phyloP scores from a whole-genome alignment of 2,888 invertebrate species.

The Heliconius erato region DNA sequence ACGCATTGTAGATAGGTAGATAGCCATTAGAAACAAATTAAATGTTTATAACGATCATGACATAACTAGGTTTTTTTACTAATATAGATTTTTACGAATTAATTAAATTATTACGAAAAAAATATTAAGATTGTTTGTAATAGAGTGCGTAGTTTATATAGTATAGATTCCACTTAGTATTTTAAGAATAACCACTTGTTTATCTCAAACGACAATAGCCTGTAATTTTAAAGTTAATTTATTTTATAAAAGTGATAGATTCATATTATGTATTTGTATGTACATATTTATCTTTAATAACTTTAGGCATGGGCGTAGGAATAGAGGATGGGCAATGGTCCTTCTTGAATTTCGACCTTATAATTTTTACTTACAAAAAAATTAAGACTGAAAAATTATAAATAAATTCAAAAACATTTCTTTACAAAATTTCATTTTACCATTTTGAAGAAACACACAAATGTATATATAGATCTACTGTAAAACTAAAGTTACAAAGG shows the following conservation, averaged over 20 bases:
- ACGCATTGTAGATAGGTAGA: constrained; percentile 24
- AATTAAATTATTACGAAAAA: constrained; percentile 4
- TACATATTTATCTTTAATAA: background rate
- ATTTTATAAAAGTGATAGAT: constrained; percentile 14
- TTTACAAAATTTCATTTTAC: too few relatives aligned
- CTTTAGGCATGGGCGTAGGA: too few relatives aligned
- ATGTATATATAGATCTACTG: too few relatives aligned
- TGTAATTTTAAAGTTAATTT: constrained; percentile 14
- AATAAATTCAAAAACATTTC: too few relatives aligned
- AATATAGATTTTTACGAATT: constrained; percentile 13
- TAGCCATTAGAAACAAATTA: constrained; percentile 42
- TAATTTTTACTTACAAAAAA: too few relatives aligned
- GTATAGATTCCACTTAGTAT: constrained; percentile 13
- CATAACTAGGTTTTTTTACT: constrained; percentile 8
- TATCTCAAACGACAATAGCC: constrained; percentile 22
- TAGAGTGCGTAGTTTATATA: constrained; percentile 17
- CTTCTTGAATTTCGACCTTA: too few relatives aligned
- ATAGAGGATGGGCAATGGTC: too few relatives aligned
- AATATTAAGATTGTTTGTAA: constrained; percentile 11
- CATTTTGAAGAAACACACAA: too few relatives aligned
- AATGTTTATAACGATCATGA: constrained; percentile 21
- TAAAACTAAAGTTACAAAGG: too few relatives aligned
- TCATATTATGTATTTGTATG: background rate
- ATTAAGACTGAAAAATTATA: too few relatives aligned
- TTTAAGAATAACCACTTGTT: constrained; percentile 25